A percentile compares a stretch with the other conserved stretches of the same genome.
Conservation (phyloP, 1,140 invertebrate genomes). For the Limonius californicus region DNA sequence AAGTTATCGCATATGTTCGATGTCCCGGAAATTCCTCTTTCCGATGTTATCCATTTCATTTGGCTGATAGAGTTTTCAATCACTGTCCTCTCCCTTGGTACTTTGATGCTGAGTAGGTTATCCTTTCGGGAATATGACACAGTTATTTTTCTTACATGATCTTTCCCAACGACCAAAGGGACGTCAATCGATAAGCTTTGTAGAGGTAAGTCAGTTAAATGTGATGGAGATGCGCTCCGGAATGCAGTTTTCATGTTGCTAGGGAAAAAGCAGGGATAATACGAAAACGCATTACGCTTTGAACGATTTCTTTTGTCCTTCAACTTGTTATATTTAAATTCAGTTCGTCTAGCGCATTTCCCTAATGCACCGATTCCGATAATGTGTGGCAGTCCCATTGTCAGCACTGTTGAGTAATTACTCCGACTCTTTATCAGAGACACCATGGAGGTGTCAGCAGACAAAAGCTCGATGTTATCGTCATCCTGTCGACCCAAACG, state of each 20-base stretch:
- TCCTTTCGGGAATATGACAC: too few species aligned
- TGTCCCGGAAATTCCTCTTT: neutral
- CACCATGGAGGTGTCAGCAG: neutral
- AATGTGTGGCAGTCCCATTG: slow-evolving; percentile 9
- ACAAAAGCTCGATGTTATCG: slow-evolving; percentile 7
- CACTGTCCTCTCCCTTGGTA: neutral
- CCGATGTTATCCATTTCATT: neutral
- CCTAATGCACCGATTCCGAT: slow-evolving; percentile 8
- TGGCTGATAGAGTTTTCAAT: neutral
- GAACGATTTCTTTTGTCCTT: too few species aligned
- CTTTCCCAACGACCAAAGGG: neutral
- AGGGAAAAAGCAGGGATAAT: neutral
- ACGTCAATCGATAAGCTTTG: neutral
- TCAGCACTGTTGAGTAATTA: slow-evolving; percentile 16
- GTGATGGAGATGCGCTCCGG: neutral
- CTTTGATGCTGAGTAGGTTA: too few species aligned
- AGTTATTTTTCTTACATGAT: too few species aligned
- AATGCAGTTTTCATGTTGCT: neutral
- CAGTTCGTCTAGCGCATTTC: neutral
- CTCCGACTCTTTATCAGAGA: slow-evolving; percentile 14
- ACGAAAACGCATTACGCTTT: neutral
- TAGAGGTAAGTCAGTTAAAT: neutral
- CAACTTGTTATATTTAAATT: too few species aligned
- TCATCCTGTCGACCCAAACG: neutral
- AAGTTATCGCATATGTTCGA: slow-evolving; percentile 1